Percentiles rank a stretch among this genome's conserved stretches.
Conservation (phyloP, 2,888 invertebrate genomes). For the Lamproptera curius region DNA sequence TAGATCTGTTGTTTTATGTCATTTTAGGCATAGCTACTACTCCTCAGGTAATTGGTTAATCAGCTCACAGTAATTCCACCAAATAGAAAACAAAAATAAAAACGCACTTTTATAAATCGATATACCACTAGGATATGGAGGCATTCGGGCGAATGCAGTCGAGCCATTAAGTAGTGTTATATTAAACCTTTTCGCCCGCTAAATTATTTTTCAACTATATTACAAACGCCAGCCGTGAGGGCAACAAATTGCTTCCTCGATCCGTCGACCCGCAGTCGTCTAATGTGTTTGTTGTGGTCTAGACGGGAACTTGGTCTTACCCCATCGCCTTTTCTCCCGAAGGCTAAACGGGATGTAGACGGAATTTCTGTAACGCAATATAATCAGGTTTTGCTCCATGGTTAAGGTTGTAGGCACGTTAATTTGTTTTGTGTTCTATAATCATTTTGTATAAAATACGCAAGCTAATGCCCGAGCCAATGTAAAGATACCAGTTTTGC, state of each 20-base stretch:
- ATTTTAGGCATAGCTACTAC: too few relatives aligned
- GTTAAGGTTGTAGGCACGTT: too few relatives aligned
- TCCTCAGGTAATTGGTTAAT: too few relatives aligned
- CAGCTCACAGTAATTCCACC: too few relatives aligned
- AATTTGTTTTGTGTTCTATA: too few relatives aligned
- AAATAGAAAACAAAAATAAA: too few relatives aligned
- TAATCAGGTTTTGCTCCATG: conserved; percentile 5
- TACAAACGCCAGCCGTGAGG: conserved; percentile 12
- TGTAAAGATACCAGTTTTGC: too few relatives aligned
- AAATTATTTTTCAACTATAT: conserved; percentile 4
- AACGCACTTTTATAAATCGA: too few relatives aligned
- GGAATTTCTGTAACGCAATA: conserved; percentile 1
- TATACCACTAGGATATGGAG: background rate
- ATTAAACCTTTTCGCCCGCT: conserved; percentile 1
- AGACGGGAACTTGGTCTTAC: conserved; percentile 13
- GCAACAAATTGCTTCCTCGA: conserved; percentile 16
- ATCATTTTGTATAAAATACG: too few relatives aligned
- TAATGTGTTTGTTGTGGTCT: conserved; percentile 20
- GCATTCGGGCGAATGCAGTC: background rate
- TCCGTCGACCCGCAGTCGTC: conserved; percentile 2
- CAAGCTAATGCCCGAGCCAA: too few relatives aligned
- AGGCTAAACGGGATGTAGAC: background rate
- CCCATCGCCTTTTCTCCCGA: conserved; percentile 6
- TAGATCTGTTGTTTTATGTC: too few relatives aligned
- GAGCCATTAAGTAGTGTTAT: background rate